Conservation (phyloP, 2,797 vertebrate species). For the Melanotaenia pygmaea region DNA sequence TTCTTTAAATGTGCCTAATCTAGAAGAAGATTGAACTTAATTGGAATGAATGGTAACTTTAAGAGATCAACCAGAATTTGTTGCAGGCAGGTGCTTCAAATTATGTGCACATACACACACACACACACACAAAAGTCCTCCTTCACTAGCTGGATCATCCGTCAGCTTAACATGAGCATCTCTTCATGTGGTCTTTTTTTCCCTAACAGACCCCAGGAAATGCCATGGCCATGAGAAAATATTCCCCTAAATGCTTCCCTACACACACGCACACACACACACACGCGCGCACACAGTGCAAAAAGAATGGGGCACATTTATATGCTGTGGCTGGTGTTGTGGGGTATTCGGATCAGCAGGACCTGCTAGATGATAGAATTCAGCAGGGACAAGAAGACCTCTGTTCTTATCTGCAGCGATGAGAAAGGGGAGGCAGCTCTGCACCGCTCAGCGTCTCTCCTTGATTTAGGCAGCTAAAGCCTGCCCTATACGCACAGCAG, state of each 20-base stretch:
- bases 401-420: constrained; percentile 79
- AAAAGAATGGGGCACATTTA: constrained; percentile 84
- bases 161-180: constrained; percentile 47
- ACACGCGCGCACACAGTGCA: constrained; percentile 40
- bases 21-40: not conserved
- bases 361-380: constrained; percentile 81
- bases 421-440: constrained; percentile 56
- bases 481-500: constrained; percentile 62
- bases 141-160: constrained; percentile 45
- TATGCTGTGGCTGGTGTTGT: constrained; percentile 82
- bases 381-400: constrained; percentile 84
- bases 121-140: constrained; percentile 36
- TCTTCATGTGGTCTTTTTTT: constrained; percentile 37
- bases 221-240: constrained; percentile 67
- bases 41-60: constrained; percentile 1
- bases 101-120: not conserved
- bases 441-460: constrained; percentile 36
- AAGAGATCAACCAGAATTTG: constrained; percentile 5
- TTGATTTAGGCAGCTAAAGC: constrained; percentile 41
- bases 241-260: constrained; percentile 51
- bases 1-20: not conserved
- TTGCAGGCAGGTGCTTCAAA: constrained; percentile 12
- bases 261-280: constrained; percentile 25
- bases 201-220: constrained; percentile 61
- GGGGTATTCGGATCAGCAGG: constrained; percentile 76